Evolutionary conservation across 1,140 invertebrate species (phyloP).

Genomic region (Drosophila bocki): DNA sequence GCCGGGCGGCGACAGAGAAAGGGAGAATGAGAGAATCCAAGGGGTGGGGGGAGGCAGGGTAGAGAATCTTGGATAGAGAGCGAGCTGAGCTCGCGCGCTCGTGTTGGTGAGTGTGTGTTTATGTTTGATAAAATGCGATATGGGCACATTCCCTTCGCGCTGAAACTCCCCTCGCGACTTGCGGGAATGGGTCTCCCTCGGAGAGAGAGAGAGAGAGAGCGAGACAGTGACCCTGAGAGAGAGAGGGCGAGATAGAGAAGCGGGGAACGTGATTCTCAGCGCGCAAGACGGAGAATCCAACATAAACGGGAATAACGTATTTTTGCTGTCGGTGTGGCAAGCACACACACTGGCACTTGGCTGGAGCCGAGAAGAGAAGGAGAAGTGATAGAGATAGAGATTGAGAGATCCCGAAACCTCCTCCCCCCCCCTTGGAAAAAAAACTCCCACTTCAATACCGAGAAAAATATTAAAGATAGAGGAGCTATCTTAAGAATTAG

Average conservation of each 20-base stretch:
- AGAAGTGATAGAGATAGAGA: constrained; percentile 41
- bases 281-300: constrained; percentile 59
- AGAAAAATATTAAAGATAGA: constrained; percentile 11
- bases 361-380: constrained; percentile 5
- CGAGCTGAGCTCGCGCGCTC: constrained; percentile 14
- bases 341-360: constrained; percentile 30
- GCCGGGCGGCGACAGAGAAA: constrained; percentile 49
- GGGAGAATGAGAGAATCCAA: constrained; percentile 24
- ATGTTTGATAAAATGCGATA: constrained; percentile 84
- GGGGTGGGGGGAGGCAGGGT: constrained; percentile 24
- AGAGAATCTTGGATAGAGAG: constrained; percentile 22
- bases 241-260: constrained; percentile 17
- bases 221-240: constrained; percentile 9
- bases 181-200: constrained; percentile 23
- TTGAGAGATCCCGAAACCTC: constrained; percentile 20
- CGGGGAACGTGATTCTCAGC: constrained; percentile 63
- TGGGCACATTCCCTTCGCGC: constrained; percentile 78
- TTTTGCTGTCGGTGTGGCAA: constrained; percentile 77
- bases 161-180: constrained; percentile 62
- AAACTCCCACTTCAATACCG: constrained; percentile 7
- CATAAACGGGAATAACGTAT: constrained; percentile 81
- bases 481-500: too few relatives aligned
- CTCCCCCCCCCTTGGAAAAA: not conserved
- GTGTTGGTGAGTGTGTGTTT: constrained; percentile 70
- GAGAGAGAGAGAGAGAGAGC: constrained; percentile 12